Evolutionary conservation across 2,113 vertebrate species (phyloP).

Genomic region (Bettongia penicillata): DNA sequence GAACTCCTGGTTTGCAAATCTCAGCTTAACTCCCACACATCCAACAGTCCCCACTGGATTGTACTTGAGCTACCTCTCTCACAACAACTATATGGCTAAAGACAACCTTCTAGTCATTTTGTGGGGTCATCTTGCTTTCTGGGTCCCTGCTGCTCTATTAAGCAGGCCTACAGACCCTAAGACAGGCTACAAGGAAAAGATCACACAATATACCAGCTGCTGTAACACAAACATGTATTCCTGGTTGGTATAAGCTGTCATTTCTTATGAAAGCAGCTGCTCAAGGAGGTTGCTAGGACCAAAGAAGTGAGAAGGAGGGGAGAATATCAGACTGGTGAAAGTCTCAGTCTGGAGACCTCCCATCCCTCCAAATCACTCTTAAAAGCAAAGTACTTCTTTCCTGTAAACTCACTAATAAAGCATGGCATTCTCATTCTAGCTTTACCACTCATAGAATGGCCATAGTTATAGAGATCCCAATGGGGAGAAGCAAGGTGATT

Average conservation of each 20-base stretch:
- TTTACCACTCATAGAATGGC: background rate
- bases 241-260: background rate
- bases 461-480: background rate
- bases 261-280: background rate
- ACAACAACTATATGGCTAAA: background rate
- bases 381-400: slow-evolving; percentile 1
- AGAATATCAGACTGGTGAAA: background rate
- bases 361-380: background rate
- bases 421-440: background rate
- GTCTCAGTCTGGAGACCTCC: background rate
- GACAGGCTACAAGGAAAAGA: background rate
- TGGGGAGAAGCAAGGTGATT: background rate
- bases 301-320: background rate
- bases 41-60: background rate
- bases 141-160: background rate
- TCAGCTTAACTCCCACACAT: background rate
- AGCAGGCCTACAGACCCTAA: background rate
- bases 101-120: slow-evolving; percentile 14
- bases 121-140: slow-evolving; percentile 2
- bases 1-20: background rate
- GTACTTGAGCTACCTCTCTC: background rate
- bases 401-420: background rate
- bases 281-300: background rate
- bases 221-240: background rate
- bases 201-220: slow-evolving; percentile 3